These are phyloP conservation scores for Pherbina coryleti DNA, from an alignment of 2,888 invertebrate species.

Conservation along the genomic window DNA sequence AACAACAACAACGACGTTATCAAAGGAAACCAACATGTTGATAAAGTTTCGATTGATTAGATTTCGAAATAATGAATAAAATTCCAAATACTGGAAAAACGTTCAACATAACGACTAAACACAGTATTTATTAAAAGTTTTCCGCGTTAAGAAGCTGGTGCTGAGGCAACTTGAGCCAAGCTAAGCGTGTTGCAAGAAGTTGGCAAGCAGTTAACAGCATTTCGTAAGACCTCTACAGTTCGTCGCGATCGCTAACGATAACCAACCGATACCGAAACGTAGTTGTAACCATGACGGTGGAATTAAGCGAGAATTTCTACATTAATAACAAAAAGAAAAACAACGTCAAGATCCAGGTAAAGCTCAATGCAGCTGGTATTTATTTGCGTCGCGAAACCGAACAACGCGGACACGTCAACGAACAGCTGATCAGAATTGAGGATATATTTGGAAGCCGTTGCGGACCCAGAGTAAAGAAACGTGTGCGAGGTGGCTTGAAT, in stretches of 20 bases:
- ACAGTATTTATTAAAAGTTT: constrained; percentile 7
- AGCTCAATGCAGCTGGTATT: constrained; percentile 79
- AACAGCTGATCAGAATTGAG: constrained; percentile 79
- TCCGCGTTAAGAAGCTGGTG: constrained; percentile 3
- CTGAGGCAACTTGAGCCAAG: background rate
- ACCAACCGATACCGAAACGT: too few species aligned
- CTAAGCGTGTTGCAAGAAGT: background rate
- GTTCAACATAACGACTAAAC: background rate
- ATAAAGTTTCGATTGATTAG: constrained; percentile 36
- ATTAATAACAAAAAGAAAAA: constrained; percentile 77
- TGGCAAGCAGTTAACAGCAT: background rate
- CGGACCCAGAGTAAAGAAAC: constrained; percentile 57
- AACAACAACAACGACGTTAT: constrained; percentile 31
- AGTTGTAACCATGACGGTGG: constrained; percentile 32
- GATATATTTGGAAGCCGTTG: constrained; percentile 87
- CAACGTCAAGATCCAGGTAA: constrained; percentile 83
- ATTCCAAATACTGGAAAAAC: background rate
- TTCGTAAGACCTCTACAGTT: too few species aligned
- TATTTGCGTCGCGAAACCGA: constrained; percentile 78
- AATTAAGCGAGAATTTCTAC: constrained; percentile 60
- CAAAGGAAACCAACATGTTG: background rate
- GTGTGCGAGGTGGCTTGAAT: constrained; percentile 71
- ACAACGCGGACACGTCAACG: constrained; percentile 76
- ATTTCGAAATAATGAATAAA: constrained; percentile 28
- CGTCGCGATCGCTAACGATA: too few species aligned